Percentiles rank a stretch among this genome's conserved stretches.
Conservation (phyloP, 2,113 vertebrate genomes). For the Alosa alosa region DNA sequence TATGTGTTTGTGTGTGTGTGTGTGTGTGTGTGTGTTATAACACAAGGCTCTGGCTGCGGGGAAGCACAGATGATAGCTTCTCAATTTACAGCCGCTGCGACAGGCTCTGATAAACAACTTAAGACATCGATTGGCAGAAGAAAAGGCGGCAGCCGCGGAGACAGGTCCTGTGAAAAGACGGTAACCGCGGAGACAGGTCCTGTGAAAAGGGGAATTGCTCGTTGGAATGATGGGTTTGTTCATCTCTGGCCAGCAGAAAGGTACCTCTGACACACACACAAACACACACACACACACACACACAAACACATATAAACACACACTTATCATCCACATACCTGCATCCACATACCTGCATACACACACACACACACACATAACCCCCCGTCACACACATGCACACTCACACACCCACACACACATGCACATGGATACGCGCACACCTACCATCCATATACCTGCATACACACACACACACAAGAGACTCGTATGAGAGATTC, state of each 20-base stretch:
- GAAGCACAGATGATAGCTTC: background rate
- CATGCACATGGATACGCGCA: constrained; percentile 17
- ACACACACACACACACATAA: background rate
- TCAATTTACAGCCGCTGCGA: background rate
- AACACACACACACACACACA: no score
- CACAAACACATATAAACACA: background rate
- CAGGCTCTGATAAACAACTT: constrained; percentile 3
- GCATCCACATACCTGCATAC: background rate
- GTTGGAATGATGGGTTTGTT: no score
- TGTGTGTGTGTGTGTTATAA: background rate
- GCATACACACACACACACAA: no score
- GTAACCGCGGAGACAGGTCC: background rate
- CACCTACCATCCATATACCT: background rate
- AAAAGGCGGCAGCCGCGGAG: background rate
- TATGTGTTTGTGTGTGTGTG: background rate
- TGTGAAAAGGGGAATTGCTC: background rate
- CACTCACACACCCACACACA: background rate
- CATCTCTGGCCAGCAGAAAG: no score
- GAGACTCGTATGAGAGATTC: no score
- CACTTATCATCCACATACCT: background rate
- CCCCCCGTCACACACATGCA: background rate
- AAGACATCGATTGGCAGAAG: background rate
- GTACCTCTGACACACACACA: background rate
- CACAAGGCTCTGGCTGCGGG: background rate
- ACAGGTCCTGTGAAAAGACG: background rate